Evolutionary conservation across 1,140 invertebrate genomes (phyloP).

Genomic region (Drosophila athabasca): DNA sequence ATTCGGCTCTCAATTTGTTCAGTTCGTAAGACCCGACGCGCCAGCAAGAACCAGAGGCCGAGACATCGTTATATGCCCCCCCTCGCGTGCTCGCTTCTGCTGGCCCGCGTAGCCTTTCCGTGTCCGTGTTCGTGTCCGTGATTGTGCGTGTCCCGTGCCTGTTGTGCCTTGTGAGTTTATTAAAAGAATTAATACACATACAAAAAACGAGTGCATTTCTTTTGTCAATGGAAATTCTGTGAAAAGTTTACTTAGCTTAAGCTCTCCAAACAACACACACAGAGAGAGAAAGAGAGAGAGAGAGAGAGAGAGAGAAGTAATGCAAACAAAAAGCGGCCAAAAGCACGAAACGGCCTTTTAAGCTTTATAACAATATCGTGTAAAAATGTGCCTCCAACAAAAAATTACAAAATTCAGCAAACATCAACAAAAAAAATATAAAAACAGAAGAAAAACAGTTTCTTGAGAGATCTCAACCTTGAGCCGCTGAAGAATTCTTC

Average conservation of each 20-base stretch:
- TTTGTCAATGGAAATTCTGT: slow-evolving; percentile 48
- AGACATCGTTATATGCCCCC: slow-evolving; percentile 47
- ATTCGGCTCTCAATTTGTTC: slow-evolving; percentile 71
- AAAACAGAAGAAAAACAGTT: slow-evolving; percentile 23
- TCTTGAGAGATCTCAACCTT: slow-evolving; percentile 45
- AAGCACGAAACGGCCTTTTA: slow-evolving; percentile 63
- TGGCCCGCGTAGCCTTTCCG: slow-evolving; percentile 37
- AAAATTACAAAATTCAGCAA: slow-evolving; percentile 75
- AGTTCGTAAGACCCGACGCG: slow-evolving; percentile 41
- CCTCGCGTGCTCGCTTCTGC: slow-evolving; percentile 17
- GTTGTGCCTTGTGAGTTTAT: slow-evolving; percentile 40
- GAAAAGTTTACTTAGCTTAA: slow-evolving; percentile 51
- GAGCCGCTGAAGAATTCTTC: slow-evolving; percentile 54
- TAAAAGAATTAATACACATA: slow-evolving; percentile 25
- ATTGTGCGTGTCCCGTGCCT: slow-evolving; percentile 21
- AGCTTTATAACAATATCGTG: slow-evolving; percentile 51
- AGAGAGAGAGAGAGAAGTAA: slow-evolving; percentile 28
- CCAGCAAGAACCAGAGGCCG: slow-evolving; percentile 25
- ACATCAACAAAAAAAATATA: slow-evolving; percentile 65
- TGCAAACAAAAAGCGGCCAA: slow-evolving; percentile 41
- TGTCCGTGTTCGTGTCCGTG: slow-evolving; percentile 43
- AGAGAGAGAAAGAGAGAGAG: slow-evolving; percentile 9
- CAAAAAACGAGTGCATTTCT: slow-evolving; percentile 30
- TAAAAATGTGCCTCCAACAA: slow-evolving; percentile 62
- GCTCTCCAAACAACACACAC: slow-evolving; percentile 25